These are phyloP conservation scores for Microplitis demolitor DNA, from an alignment of 1,140 invertebrate genomes.

Conservation along the genomic window DNA sequence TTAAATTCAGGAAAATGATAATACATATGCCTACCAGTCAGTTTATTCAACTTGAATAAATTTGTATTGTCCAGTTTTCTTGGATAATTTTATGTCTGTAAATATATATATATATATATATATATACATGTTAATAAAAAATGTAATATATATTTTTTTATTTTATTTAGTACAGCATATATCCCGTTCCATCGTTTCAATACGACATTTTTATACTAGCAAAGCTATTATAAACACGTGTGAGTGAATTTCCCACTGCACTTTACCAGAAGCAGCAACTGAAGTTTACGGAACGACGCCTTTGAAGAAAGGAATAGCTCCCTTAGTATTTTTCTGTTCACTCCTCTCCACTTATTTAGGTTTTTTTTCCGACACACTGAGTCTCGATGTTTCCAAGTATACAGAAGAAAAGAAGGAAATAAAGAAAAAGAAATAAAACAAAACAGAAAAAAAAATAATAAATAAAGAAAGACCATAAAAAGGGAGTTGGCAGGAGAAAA, in stretches of 20 bases:
- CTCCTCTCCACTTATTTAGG: constrained; percentile 22
- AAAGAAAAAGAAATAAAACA: not conserved
- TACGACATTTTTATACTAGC: not conserved
- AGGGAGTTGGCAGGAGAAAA: not conserved
- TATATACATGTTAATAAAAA: too few relatives aligned
- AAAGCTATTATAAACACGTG: constrained; percentile 9
- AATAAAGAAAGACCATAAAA: constrained; percentile 4
- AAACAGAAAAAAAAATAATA: not conserved
- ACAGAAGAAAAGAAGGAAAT: constrained; percentile 7
- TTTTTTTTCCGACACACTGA: constrained; percentile 14
- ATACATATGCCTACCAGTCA: not conserved
- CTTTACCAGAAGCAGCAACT: not conserved
- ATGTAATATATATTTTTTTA: too few relatives aligned
- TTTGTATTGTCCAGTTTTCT: not conserved
- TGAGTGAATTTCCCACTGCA: not conserved
- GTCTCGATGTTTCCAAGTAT: not conserved
- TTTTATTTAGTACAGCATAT: too few relatives aligned
- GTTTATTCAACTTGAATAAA: not conserved
- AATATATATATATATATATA: too few relatives aligned
- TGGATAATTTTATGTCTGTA: too few relatives aligned
- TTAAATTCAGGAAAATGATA: not conserved
- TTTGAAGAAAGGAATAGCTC: constrained; percentile 9
- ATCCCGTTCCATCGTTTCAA: not conserved
- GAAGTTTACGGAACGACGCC: constrained; percentile 12
- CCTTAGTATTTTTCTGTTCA: not conserved